These are phyloP conservation scores for Pseudoips prasinana DNA, from an alignment of 2,888 invertebrate species.

Conservation along the genomic window DNA sequence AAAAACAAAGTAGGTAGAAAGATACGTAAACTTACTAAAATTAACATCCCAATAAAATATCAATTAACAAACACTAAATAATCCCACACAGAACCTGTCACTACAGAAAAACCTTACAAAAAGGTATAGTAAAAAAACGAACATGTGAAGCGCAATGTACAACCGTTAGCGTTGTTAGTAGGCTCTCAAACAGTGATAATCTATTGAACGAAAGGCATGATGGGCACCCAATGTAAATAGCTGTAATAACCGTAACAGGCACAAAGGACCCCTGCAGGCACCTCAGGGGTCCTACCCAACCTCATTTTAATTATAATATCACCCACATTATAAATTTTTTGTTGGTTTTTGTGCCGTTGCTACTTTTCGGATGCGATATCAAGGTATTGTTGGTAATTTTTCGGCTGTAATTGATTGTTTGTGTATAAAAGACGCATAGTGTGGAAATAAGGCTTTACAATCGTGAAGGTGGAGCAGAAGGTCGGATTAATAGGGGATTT, in stretches of 20 bases:
- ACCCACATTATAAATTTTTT: slow-evolving; percentile 75
- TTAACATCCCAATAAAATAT: slow-evolving; percentile 4
- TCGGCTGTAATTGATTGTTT: slow-evolving; percentile 35
- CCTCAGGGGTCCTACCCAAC: slow-evolving; percentile 65
- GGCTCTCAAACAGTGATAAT: slow-evolving; percentile 31
- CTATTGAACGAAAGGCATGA: slow-evolving; percentile 57
- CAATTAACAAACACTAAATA: slow-evolving; percentile 13
- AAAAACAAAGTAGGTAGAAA: no score
- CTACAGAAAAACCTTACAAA: slow-evolving; percentile 29
- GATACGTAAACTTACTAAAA: neutral
- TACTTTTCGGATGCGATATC: slow-evolving; percentile 52
- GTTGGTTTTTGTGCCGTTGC: slow-evolving; percentile 47
- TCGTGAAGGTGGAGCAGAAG: slow-evolving; percentile 24
- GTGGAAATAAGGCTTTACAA: slow-evolving; percentile 29
- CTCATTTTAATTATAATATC: slow-evolving; percentile 80
- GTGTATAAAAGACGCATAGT: slow-evolving; percentile 31
- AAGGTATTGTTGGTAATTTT: slow-evolving; percentile 38
- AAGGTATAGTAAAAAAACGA: slow-evolving; percentile 25
- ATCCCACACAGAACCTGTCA: slow-evolving; percentile 23
- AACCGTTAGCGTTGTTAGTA: slow-evolving; percentile 9
- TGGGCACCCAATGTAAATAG: slow-evolving; percentile 76
- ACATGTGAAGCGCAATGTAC: slow-evolving; percentile 17
- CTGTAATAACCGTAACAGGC: slow-evolving; percentile 67
- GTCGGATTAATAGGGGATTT: slow-evolving; percentile 5
- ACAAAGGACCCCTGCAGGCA: slow-evolving; percentile 71